phyloP scores from a whole-genome alignment of 2,797 vertebrate species.

The Sciurus vulgaris region DNA sequence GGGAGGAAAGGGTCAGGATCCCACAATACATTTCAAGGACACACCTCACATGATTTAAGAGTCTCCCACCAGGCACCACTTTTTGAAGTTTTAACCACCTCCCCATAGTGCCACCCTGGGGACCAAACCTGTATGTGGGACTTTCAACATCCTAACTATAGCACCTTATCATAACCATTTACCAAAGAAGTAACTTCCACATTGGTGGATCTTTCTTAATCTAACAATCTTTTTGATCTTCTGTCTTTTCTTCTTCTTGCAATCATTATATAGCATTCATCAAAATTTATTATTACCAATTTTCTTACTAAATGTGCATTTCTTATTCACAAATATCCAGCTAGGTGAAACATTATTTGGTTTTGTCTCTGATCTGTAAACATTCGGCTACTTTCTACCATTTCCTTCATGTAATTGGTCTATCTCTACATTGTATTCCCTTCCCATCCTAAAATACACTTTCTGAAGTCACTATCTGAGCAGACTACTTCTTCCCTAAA shows the following conservation, averaged over 20 bases:
- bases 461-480: neutral
- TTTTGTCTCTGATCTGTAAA: neutral
- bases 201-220: constrained; percentile 38
- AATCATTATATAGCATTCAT: neutral
- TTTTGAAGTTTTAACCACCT: neutral
- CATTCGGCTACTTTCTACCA: neutral
- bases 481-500: neutral
- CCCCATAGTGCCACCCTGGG: neutral
- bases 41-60: neutral
- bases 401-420: neutral
- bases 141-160: neutral
- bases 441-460: neutral
- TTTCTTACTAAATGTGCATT: neutral
- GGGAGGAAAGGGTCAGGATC: too few relatives aligned
- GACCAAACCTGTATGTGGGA: neutral
- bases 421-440: neutral
- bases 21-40: neutral
- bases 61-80: neutral
- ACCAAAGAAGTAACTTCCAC: neutral
- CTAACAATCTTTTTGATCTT: neutral
- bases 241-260: neutral
- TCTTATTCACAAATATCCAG: neutral
- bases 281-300: neutral
- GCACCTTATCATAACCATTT: neutral
- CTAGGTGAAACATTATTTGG: neutral